These are phyloP conservation scores for Fissipunctia ypsillon DNA, from an alignment of 2,888 invertebrate species.

Conservation along the genomic window DNA sequence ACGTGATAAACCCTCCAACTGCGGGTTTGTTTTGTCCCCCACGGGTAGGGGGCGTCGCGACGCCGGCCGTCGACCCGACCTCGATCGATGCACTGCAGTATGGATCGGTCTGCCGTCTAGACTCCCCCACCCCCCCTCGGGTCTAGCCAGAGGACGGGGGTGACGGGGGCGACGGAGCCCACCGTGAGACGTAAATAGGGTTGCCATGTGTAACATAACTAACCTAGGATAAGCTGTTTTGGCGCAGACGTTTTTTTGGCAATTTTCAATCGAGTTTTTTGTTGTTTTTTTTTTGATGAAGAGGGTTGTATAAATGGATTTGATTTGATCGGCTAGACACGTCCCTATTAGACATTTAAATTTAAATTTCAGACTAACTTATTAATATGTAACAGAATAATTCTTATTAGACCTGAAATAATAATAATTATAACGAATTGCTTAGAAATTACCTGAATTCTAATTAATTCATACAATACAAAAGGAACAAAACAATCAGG, in stretches of 20 bases:
- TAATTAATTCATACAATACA: neutral
- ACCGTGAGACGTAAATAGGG: constrained; percentile 68
- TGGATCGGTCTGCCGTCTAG: constrained; percentile 89
- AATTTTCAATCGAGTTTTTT: constrained; percentile 9
- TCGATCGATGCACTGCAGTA: constrained; percentile 88
- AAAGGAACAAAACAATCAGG: constrained; percentile 23
- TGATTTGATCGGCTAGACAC: neutral
- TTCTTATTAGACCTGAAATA: neutral
- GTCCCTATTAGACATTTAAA: neutral
- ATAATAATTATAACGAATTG: neutral
- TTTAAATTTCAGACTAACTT: neutral
- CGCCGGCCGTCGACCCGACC: constrained; percentile 79
- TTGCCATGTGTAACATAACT: constrained; percentile 68
- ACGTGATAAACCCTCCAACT: constrained; percentile 68
- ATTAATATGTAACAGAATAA: neutral
- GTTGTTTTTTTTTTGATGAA: neutral
- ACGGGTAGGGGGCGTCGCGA: constrained; percentile 70
- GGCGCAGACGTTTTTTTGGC: constrained; percentile 32
- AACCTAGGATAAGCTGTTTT: constrained; percentile 69
- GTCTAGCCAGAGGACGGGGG: constrained; percentile 50
- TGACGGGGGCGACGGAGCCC: constrained; percentile 44
- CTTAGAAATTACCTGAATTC: neutral
- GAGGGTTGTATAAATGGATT: neutral
- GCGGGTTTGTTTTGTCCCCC: constrained; percentile 82
- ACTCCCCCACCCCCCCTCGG: constrained; percentile 73